Base-by-base conservation (phyloP, 2,888 invertebrate species). In the Cephus sareptanus region DNA sequence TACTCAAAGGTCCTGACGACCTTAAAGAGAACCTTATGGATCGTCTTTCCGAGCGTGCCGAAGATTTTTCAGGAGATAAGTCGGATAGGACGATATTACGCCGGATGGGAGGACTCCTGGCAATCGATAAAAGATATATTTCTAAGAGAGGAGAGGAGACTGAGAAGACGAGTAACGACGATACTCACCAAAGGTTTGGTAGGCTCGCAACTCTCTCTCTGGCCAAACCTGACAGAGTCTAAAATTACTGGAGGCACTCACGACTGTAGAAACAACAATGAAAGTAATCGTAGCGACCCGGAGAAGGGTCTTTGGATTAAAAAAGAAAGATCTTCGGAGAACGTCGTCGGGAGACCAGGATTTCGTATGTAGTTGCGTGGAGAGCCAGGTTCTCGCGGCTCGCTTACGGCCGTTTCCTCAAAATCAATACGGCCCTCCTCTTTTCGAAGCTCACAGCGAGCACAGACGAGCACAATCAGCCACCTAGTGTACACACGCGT, bases 381-480 rank as follows among this genome's bases (percentile, higher is more conserved):
- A 15, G 23, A 56, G 56, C 56, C 56, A 56, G 76, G 76, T 75
- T 77, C 78, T 78, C 81, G 76, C 79, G 56, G 56, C 80, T 80
- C 77, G 73, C 80, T 79, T 81, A 80, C 83, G 78, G 75, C 79
- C 82, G 81, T 81, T 84, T 82, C 81, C 81, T 84, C 83, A 82
- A 85, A 85, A 86, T 86, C 86, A 85, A 86, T 86, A 86, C 86
- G 84, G 83, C 84, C 85, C 83, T 82, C 85, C 82, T 82, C 83
- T 79, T 80, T 83, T 40, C 56, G 73, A 78, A 76, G 69, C 11
- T 76, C 34, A 73, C 78, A 78, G 70, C 40, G 70, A 74, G 75
- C 33, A 37, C 34, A 74, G 75, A 6, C 77, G 13, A 77, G 75
- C 74, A 69, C 75, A 74, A 71, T 75, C 56, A 75, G 74, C 35